phyloP scores from a whole-genome alignment of 2,113 vertebrate species.

The Strix uralensis region DNA sequence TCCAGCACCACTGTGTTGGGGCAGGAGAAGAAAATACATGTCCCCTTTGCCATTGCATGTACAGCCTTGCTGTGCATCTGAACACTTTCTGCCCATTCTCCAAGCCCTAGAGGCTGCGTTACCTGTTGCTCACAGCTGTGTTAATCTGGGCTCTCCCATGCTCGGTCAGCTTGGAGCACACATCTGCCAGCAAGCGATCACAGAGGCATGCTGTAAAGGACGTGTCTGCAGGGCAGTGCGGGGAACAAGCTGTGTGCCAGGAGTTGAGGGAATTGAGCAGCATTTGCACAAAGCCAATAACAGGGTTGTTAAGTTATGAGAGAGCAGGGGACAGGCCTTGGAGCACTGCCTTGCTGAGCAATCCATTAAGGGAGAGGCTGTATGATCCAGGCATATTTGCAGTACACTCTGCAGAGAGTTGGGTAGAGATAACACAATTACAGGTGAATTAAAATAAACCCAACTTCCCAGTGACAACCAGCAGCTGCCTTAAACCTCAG shows the following conservation, averaged over 20 bases:
- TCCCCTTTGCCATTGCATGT: accelerated
- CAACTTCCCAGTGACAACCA: neutral
- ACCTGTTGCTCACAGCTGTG: neutral
- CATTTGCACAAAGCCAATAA: neutral
- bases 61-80: neutral
- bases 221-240: neutral
- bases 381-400: accelerated
- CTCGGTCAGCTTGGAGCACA: neutral
- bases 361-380: neutral
- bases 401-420: neutral
- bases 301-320: neutral
- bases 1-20: accelerated
- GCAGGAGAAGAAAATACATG: neutral
- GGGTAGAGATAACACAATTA: neutral
- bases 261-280: neutral
- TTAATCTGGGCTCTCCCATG: neutral
- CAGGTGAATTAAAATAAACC: neutral
- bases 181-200: neutral
- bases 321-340: neutral
- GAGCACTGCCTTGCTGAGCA: neutral
- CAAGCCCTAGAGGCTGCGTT: neutral
- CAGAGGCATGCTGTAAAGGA: neutral
- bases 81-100: neutral
- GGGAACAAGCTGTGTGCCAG: neutral
- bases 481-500: neutral